phyloP scores from a whole-genome alignment of 2,797 vertebrate species.

The Sebastes ruberrimus region DNA sequence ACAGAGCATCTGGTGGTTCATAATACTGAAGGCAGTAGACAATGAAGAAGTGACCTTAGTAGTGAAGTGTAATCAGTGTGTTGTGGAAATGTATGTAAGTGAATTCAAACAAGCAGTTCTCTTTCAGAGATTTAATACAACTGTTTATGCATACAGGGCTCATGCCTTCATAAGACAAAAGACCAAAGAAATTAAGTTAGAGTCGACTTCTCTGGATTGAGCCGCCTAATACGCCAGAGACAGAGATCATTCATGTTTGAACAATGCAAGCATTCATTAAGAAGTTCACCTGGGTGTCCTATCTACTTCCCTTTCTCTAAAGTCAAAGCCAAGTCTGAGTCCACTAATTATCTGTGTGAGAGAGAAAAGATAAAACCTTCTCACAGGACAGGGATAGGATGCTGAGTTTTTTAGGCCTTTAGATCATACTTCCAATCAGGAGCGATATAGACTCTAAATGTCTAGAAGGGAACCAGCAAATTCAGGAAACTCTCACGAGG shows the following conservation, averaged over 20 bases:
- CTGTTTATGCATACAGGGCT: background rate
- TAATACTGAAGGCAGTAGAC: slow-evolving; percentile 8
- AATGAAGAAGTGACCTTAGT: slow-evolving; percentile 4
- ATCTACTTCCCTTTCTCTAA: background rate
- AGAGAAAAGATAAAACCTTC: background rate
- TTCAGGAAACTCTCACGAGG: no score
- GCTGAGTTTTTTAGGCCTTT: background rate
- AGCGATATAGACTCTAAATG: no score
- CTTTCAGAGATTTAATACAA: background rate
- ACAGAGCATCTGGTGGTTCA: slow-evolving; percentile 31
- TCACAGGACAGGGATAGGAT: background rate
- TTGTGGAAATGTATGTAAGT: background rate
- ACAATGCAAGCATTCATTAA: background rate
- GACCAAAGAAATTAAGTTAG: background rate
- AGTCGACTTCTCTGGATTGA: background rate
- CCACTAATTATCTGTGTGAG: background rate
- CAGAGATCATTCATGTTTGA: background rate
- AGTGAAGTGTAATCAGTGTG: background rate
- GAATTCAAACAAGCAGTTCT: background rate
- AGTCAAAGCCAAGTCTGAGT: background rate
- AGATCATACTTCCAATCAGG: no score
- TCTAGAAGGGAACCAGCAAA: no score
- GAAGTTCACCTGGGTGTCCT: background rate
- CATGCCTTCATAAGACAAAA: background rate
- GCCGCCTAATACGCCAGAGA: background rate